These are phyloP conservation scores for Heteromyza rotundicornis DNA, from an alignment of 2,888 invertebrate genomes.

Conservation along the genomic window DNA sequence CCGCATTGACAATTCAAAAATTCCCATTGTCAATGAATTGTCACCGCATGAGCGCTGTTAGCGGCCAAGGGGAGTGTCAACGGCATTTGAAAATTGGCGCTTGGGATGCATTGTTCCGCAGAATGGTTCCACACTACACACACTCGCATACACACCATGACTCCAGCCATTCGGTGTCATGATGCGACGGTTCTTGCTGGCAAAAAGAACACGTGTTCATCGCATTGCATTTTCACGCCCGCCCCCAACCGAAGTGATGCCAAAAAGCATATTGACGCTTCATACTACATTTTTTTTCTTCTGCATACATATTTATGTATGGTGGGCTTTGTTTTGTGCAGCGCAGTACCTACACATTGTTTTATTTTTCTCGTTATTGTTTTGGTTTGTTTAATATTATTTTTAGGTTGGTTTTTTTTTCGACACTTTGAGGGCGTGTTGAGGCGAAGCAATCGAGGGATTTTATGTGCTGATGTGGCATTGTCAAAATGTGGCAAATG, in stretches of 20 bases:
- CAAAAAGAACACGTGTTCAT: conserved; percentile 1
- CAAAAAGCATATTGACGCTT: no score
- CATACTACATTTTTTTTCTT: no score
- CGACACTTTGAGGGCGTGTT: no score
- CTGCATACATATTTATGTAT: no score
- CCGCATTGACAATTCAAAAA: conserved; percentile 37
- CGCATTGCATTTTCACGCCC: conserved; percentile 1
- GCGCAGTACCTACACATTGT: no score
- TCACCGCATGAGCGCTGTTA: background rate
- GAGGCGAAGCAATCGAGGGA: no score
- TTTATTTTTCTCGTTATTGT: no score
- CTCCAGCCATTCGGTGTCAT: background rate
- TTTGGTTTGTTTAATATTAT: no score
- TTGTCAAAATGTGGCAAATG: background rate
- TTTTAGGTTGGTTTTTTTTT: no score
- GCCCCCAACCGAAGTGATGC: background rate
- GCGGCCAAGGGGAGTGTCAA: background rate
- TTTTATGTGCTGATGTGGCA: background rate
- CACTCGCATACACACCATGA: no score
- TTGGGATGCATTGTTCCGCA: background rate
- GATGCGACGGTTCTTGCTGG: no score
- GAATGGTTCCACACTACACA: background rate
- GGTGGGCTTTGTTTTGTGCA: conserved; percentile 4
- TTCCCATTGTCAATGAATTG: conserved; percentile 9
- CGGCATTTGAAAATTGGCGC: background rate